Evolutionary conservation across 2,113 vertebrate species (phyloP).

Genomic region (Zootoca vivipara): DNA sequence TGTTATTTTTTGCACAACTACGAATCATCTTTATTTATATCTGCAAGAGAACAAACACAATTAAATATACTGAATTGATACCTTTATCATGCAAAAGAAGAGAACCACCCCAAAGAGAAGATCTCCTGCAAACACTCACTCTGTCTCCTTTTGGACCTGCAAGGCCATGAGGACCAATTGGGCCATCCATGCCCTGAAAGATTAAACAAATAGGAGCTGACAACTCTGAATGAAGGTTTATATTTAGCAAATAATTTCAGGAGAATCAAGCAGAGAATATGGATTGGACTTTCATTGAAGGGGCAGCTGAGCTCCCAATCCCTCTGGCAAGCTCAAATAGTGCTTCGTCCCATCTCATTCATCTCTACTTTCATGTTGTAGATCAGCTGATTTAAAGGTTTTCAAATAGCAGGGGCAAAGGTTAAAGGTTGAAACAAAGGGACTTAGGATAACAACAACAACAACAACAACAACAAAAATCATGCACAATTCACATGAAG

Average conservation of each 20-base stretch:
- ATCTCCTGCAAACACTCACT: constrained; percentile 78
- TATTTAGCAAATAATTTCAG: constrained; percentile 35
- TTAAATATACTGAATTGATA: neutral
- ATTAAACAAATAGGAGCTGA: constrained; percentile 31
- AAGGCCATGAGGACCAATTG: constrained; percentile 89
- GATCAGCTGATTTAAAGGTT: neutral
- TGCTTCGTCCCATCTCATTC: neutral
- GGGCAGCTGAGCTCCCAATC: neutral
- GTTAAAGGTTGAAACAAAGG: neutral
- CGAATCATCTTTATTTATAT: neutral
- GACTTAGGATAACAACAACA: neutral
- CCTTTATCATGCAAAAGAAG: neutral
- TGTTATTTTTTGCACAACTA: neutral
- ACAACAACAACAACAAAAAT: neutral
- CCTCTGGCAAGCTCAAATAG: constrained; percentile 11
- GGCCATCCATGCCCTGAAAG: constrained; percentile 90
- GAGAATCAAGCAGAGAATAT: constrained; percentile 26
- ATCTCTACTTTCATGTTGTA: neutral
- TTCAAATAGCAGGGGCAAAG: constrained; percentile 25
- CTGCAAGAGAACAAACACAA: neutral
- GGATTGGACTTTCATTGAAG: neutral
- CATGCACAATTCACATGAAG: neutral
- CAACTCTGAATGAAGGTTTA: neutral
- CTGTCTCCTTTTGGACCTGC: constrained; percentile 97
- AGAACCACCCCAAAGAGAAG: neutral